Percentiles rank a stretch among this genome's conserved stretches.
Conservation (phyloP, 2,888 invertebrate genomes). For the Lycocerus yunnanus region DNA sequence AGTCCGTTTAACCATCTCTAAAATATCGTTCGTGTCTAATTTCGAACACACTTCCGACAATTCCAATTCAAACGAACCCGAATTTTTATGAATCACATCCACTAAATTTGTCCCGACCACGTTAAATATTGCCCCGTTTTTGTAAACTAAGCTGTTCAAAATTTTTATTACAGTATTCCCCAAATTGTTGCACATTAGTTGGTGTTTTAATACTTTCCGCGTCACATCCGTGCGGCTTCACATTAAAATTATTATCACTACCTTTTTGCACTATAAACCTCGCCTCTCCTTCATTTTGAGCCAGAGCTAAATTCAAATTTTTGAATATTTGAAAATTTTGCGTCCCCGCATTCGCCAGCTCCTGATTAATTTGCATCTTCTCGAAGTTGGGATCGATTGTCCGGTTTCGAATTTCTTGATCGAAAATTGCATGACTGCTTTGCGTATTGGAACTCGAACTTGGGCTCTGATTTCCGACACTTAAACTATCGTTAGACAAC, state of each 20-base stretch:
- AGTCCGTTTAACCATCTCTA: slow-evolving; percentile 78
- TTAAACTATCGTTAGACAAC: slow-evolving; percentile 66
- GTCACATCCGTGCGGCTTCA: slow-evolving; percentile 5
- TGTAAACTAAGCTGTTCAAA: slow-evolving; percentile 13
- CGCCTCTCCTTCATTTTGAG: slow-evolving; percentile 25
- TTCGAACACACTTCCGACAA: slow-evolving; percentile 80
- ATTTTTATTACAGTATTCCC: slow-evolving; percentile 13
- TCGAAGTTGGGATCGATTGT: slow-evolving; percentile 44
- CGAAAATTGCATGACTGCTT: slow-evolving; percentile 47
- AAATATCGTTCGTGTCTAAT: slow-evolving; percentile 77
- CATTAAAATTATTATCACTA: slow-evolving; percentile 19
- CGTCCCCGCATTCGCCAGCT: slow-evolving; percentile 46
- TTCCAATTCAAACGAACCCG: slow-evolving; percentile 69
- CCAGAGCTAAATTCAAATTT: slow-evolving; percentile 41
- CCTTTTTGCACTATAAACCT: slow-evolving; percentile 22
- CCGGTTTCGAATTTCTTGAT: slow-evolving; percentile 46
- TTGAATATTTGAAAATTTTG: slow-evolving; percentile 51
- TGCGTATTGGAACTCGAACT: slow-evolving; percentile 54
- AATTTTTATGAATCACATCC: slow-evolving; percentile 48
- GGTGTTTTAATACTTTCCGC: slow-evolving; percentile 5
- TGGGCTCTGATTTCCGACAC: slow-evolving; percentile 53
- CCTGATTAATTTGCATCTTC: slow-evolving; percentile 49
- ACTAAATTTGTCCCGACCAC: slow-evolving; percentile 10
- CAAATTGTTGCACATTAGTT: slow-evolving; percentile 23
- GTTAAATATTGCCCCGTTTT: slow-evolving; percentile 12